These are phyloP conservation scores for Spialia ferax DNA, from an alignment of 2,888 invertebrate genomes.

Conservation along the genomic window DNA sequence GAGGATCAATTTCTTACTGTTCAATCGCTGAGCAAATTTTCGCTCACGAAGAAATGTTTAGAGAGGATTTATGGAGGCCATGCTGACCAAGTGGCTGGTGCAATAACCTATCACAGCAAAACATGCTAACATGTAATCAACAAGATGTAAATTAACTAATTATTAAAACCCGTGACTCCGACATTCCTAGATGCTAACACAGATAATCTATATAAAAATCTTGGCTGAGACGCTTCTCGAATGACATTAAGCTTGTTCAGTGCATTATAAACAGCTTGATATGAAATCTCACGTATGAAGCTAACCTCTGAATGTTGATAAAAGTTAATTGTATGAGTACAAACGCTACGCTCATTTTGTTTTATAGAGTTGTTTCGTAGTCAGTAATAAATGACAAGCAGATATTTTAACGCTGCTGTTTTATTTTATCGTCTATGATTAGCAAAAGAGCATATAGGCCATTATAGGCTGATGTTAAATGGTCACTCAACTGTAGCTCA, in stretches of 20 bases:
- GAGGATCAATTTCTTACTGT: too few relatives aligned
- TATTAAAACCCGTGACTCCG: neutral
- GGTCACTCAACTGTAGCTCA: too few relatives aligned
- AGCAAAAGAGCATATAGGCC: too few relatives aligned
- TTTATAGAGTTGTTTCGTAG: constrained; percentile 1
- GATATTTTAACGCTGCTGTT: neutral
- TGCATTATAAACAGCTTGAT: constrained; percentile 17
- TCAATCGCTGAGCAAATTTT: too few relatives aligned
- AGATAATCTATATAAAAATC: constrained; percentile 8
- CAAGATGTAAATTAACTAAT: neutral
- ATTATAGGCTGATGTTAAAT: too few relatives aligned
- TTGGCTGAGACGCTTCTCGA: constrained; percentile 6
- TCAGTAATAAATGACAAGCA: neutral
- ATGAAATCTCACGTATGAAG: constrained; percentile 32
- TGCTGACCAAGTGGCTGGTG: neutral
- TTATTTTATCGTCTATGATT: too few relatives aligned
- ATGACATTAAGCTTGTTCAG: constrained; percentile 9
- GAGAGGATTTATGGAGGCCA: neutral
- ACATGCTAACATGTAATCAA: neutral
- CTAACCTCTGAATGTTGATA: constrained; percentile 23
- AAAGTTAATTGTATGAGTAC: constrained; percentile 18
- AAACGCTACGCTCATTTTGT: constrained; percentile 9
- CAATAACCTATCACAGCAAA: neutral
- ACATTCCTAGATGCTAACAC: neutral
- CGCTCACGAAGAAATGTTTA: neutral